Evolutionary conservation across 37 sponge, comb jelly and placozoan genomes (phyloP).

Genomic region (Spongilla lacustris): DNA sequence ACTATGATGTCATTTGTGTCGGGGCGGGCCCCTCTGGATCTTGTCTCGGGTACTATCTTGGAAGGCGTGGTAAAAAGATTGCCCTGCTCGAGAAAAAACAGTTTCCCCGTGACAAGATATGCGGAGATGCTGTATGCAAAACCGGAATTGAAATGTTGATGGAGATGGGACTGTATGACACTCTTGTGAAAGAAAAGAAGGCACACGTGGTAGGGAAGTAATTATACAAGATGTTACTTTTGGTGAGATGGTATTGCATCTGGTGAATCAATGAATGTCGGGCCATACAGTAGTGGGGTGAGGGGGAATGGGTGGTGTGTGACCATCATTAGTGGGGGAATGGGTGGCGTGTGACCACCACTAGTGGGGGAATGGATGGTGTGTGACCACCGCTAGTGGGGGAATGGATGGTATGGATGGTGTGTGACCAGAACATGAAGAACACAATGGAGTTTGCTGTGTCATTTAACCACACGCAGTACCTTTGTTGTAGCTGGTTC

Average conservation of each 20-base stretch:
- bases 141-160: conserved; percentile 64
- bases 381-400: too few species aligned
- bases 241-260: too few species aligned
- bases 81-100: conserved; percentile 59
- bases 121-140: conserved; percentile 66
- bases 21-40: conserved; percentile 68
- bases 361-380: too few species aligned
- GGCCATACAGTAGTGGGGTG: too few species aligned
- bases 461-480: too few species aligned
- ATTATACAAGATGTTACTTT: not conserved
- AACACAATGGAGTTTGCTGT: too few species aligned
- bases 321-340: too few species aligned
- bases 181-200: conserved; percentile 39
- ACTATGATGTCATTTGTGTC: conserved; percentile 63
- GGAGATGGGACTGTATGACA: conserved; percentile 59
- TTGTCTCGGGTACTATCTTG: conserved; percentile 54
- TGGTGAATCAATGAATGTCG: too few species aligned
- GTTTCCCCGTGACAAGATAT: conserved; percentile 72
- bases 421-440: too few species aligned
- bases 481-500: not conserved
- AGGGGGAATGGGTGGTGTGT: too few species aligned
- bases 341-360: too few species aligned
- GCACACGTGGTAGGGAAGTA: conserved; percentile 55
- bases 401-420: too few species aligned
- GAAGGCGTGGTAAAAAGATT: conserved; percentile 46